Evolutionary conservation across 2,113 vertebrate species (phyloP).

Genomic region (Syngnathus scovelli): DNA sequence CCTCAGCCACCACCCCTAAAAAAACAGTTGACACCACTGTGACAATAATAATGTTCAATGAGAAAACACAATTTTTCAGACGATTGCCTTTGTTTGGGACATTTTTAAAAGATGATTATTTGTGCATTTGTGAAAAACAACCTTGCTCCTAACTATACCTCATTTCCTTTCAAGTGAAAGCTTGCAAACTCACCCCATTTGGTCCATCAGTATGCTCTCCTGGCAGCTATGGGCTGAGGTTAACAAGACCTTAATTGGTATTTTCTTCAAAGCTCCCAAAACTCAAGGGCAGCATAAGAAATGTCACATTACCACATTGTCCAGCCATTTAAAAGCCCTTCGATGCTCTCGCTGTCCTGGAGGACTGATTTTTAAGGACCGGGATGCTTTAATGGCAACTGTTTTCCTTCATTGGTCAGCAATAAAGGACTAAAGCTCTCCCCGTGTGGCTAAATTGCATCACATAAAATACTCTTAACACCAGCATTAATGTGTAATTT

Average conservation of each 20-base stretch:
- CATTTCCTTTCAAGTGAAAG: constrained; percentile 1
- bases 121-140: constrained; percentile 53
- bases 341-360: constrained; percentile 21
- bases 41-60: constrained; percentile 48
- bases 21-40: constrained; percentile 44
- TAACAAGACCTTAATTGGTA: constrained; percentile 59
- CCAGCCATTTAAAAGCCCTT: constrained; percentile 35
- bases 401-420: constrained; percentile 11
- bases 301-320: constrained; percentile 67
- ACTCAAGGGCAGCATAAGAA: constrained; percentile 40
- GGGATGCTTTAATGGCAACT: constrained; percentile 27
- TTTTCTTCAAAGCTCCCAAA: constrained; percentile 58
- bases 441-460: constrained; percentile 23
- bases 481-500: constrained; percentile 24
- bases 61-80: constrained; percentile 61
- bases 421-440: constrained; percentile 3
- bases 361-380: constrained; percentile 22
- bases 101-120: constrained; percentile 48
- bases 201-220: constrained; percentile 18
- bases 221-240: constrained; percentile 21
- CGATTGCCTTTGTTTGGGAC: constrained; percentile 55
- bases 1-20: neutral
- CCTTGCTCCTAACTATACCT: constrained; percentile 29
- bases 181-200: constrained; percentile 8
- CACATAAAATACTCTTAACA: constrained; percentile 16